Base-by-base conservation (phyloP, 1,140 invertebrate species). In the Drosophila nigromelanica region DNA sequence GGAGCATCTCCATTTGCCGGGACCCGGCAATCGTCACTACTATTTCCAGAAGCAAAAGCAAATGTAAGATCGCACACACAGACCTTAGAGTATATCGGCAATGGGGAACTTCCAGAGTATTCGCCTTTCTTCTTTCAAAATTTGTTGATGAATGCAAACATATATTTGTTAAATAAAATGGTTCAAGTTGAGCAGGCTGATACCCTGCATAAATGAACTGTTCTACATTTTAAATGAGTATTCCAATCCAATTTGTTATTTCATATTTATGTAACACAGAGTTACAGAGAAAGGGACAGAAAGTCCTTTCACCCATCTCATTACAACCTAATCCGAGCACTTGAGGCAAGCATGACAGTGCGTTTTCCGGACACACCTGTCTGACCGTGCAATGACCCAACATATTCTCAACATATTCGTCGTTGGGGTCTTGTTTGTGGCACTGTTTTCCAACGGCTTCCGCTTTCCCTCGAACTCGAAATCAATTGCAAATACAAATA, bases 11-110 rank as follows among this genome's bases (percentile, higher is more conserved):
- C 27, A 63, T 14, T 24, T 73, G 39, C 81, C 85, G 1, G 86
- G 90, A 2, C 79, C 81, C 3, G 24, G 12, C 5, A 78, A 91
- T 54, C 89, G 90, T 3, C 80, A 83, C 40, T 85, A 73, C 35
- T 87, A 73, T 48, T 70, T 87, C 15, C 75, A 86, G 21, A 24
- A 39, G 52, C 54, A 78, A 24, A 35, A 52, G 52, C 30, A 67
- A 21, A 40, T 48, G 51, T 30, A 7, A 24, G n/a, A n/a, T n/a
- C n/a, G n/a, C n/a, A n/a, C n/a, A n/a, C n/a, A n/a, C n/a, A n/a
- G n/a, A n/a, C n/a, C n/a, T n/a, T n/a, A n/a, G n/a, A n/a, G n/a
- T n/a, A n/a, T n/a, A n/a, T n/a, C n/a, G n/a, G n/a, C n/a, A n/a
- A n/a, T 7, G 3, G 24, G 24, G 24, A 27, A 27, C 3, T 27